Base-by-base conservation (phyloP, 2,113 vertebrate genomes). In the Grallaria varia region DNA sequence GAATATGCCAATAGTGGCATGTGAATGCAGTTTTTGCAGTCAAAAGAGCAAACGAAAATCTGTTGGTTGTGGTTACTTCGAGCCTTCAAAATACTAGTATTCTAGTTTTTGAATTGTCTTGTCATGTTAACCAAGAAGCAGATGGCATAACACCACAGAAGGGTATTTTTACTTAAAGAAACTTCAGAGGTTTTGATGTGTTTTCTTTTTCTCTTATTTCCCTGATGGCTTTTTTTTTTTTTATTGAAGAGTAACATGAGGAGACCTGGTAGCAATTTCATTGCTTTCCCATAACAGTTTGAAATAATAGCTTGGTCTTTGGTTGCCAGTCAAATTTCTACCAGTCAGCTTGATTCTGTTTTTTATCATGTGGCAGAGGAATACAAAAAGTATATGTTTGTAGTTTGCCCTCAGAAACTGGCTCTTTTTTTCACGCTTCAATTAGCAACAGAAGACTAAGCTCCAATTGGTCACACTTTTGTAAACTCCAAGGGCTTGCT, bases 181-280 rank as follows among this genome's bases (percentile, higher is more conserved):
- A 98, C 95, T 97, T 97, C 25, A 93, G 97, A 96, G 95, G 89
- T 96, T 98, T 98, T 98, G 97, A 97, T 98, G 96, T 98, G 95
- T 97, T 97, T 98, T 97, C 94, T 97, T 97, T 97, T 96, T 92
- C 94, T 97, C 96, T 97, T 97, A 97, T 98, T 98, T 98, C 98
- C 97, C 98, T 55, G 24, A 97, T 98, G 98, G 95, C 94, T 98
- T 98, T 91, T 97, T 49, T 50, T 50, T 50, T 50, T 98, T 98
- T 98, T 97, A 98, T 98, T 98, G 98, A 98, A 98, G 97, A 97
- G 97, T 98, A 98, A 98, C 97, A 96, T 96, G 97, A 98, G 98
- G 96, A 98, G 98, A 98, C 97, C 97, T 98, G 97, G 98, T 98
- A 98, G 98, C 98, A 98, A 98, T 98, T 98, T 98, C 97, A 98